Evolutionary conservation across 2,113 vertebrate species (phyloP), one percentile per base, ranked within the genome.

Genomic region (Echinops telfairi): DNA sequence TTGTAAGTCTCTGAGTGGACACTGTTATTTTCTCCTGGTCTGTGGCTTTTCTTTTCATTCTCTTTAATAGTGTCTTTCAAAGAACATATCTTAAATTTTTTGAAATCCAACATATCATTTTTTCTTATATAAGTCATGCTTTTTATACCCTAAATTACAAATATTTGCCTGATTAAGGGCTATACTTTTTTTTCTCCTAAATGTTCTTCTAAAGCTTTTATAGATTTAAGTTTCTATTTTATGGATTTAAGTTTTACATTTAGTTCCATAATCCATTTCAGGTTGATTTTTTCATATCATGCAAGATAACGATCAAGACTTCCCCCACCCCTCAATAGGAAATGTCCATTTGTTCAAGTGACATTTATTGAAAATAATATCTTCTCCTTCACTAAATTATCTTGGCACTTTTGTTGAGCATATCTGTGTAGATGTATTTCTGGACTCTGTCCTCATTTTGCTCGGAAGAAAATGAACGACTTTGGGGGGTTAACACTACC

Each of bases 251-350:
- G 14, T 66, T 78, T 86, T 86, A 70, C 6, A 29, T 60, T 79
- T 60, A 71, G 75, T 36, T 92, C 73, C 71, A 43, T 29, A 71
- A 79, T 71, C 60, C 60, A 62, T 43, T 60, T 70, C 33, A 27
- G 64, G 43, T 78, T 78, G 68, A 40, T 91, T 78, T 91, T 91
- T 91, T 75, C 66, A 27, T 20, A 57, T 27, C 58, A 58, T n/a
- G 15, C 73, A 85, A 85, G 33, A n/a, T 77, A 77, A 78, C 22
- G 43, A 79, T 22, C 66, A 17, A 58, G 33, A 33, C 53, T 57
- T n/a, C 77, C 43, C 43, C 43, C 5, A 5, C 43, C 43, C 43
- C 43, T 47, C 43, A 47, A 47, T 6, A 6, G 68, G n/a, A 19
- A 85, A 57, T 40, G 6, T 91, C 27, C 43, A 8, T 57, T 84